A percentile compares a stretch with the other conserved stretches of the same genome.
These are phyloP conservation scores for Acanthosoma haemorrhoidale DNA, from an alignment of 2,888 invertebrate species.

Conservation along the genomic window DNA sequence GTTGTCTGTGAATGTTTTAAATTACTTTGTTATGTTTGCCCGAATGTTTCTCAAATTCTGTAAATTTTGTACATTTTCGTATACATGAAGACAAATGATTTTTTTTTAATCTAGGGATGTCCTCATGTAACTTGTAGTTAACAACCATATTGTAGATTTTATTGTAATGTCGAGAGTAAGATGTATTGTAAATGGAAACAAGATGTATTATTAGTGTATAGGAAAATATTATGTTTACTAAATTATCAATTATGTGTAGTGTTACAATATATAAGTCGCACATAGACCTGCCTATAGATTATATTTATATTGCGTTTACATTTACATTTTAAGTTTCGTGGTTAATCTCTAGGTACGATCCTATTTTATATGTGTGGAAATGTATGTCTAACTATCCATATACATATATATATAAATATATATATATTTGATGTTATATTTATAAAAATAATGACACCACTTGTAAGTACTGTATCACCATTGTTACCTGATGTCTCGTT, in stretches of 20 bases:
- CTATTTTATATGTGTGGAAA: conserved; percentile 38
- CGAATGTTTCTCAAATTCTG: conserved; percentile 31
- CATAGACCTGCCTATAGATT: conserved; percentile 31
- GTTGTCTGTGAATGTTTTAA: conserved; percentile 26
- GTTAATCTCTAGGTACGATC: conserved; percentile 27
- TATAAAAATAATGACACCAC: conserved; percentile 24
- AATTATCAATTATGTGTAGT: conserved; percentile 30
- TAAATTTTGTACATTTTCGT: conserved; percentile 39
- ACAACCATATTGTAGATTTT: conserved; percentile 25
- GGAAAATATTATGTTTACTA: conserved; percentile 33
- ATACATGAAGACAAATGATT: conserved; percentile 35
- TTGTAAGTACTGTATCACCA: conserved; percentile 34
- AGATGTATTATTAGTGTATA: conserved; percentile 38
- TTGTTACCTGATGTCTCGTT: conserved; percentile 37
- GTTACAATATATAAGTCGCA: conserved; percentile 29
- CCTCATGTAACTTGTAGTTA: conserved; percentile 31
- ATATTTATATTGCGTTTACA: conserved; percentile 31
- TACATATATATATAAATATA: conserved; percentile 2
- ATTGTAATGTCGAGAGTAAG: conserved; percentile 29
- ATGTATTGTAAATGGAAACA: conserved; percentile 28
- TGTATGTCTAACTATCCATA: conserved; percentile 35
- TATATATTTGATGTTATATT: conserved; percentile 25
- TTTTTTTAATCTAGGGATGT: conserved; percentile 30
- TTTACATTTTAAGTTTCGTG: conserved; percentile 23
- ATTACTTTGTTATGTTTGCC: conserved; percentile 35